phyloP scores from a whole-genome alignment of 2,113 vertebrate genomes.

The Chaetodon auriga region DNA sequence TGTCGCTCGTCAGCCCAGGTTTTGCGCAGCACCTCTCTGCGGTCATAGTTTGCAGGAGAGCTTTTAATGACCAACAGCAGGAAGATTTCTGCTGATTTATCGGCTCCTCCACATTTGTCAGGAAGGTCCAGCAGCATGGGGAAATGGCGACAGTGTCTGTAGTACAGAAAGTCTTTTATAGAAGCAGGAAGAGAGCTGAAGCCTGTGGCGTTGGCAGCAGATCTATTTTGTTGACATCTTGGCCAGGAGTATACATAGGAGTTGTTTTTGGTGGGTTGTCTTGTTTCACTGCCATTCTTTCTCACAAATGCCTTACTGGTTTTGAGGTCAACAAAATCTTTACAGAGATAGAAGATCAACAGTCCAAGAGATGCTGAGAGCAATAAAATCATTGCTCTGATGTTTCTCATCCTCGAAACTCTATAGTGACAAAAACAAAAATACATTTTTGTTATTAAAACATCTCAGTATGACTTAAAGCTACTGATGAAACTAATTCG shows the following conservation, averaged over 20 bases:
- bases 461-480: too few species aligned
- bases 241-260: slow-evolving; percentile 14
- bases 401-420: slow-evolving; percentile 62
- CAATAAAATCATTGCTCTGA: slow-evolving; percentile 18
- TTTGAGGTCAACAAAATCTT: slow-evolving; percentile 36
- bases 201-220: slow-evolving; percentile 41
- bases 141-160: slow-evolving; percentile 87
- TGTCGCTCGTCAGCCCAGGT: slow-evolving; percentile 88
- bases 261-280: background rate
- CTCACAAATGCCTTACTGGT: background rate
- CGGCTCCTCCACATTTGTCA: slow-evolving; percentile 72
- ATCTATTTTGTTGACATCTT: slow-evolving; percentile 72
- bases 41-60: slow-evolving; percentile 85
- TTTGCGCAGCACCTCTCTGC: slow-evolving; percentile 87
- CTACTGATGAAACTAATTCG: too few species aligned
- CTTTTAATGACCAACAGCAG: slow-evolving; percentile 91
- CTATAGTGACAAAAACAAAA: slow-evolving; percentile 56
- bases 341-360: slow-evolving; percentile 66
- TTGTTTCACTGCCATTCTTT: background rate
- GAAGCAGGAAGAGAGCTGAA: slow-evolving; percentile 79
- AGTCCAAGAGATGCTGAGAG: slow-evolving; percentile 44
- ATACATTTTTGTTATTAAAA: background rate
- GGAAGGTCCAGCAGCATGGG: slow-evolving; percentile 82
- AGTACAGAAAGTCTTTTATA: slow-evolving; percentile 85
- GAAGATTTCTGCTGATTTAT: slow-evolving; percentile 78